phyloP scores from a whole-genome alignment of 1,140 invertebrate species.

The Lucilia cuprina region DNA sequence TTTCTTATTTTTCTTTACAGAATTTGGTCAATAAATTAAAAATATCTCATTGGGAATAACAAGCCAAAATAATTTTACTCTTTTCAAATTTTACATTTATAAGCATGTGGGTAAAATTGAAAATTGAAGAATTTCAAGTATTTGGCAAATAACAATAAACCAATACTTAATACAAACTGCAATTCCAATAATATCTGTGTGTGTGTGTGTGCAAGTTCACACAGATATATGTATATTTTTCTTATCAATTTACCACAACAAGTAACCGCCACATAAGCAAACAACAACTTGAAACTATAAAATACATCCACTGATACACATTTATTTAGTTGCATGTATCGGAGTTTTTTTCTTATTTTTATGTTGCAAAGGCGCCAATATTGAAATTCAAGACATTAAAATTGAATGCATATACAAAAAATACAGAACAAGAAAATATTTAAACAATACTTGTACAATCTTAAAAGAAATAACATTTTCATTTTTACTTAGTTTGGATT shows the following conservation, averaged over 20 bases:
- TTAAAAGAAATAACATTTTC: not conserved
- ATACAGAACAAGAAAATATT: not conserved
- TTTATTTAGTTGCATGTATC: not conserved
- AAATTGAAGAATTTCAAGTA: conserved; percentile 18
- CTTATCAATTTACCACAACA: conserved; percentile 28
- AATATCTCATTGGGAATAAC: not conserved
- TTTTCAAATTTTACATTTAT: not conserved
- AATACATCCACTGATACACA: not conserved
- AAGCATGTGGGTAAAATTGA: conserved; percentile 5
- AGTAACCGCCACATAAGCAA: not conserved
- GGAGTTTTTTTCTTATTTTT: not conserved
- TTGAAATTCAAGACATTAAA: conserved; percentile 19
- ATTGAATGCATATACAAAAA: not conserved
- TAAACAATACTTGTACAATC: not conserved
- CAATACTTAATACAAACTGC: conserved; percentile 5
- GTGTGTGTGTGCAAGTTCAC: not conserved
- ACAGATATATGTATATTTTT: not conserved
- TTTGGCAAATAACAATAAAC: conserved; percentile 21
- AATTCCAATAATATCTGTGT: not conserved
- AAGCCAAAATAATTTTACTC: not conserved
- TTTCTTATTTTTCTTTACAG: not conserved
- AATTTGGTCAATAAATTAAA: conserved; percentile 4
- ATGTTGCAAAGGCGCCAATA: not conserved
- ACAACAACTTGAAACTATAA: not conserved
- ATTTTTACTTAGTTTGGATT: not conserved